Base-by-base conservation (phyloP, 2,797 vertebrate genomes). In the Rhabdomys pumilio region DNA sequence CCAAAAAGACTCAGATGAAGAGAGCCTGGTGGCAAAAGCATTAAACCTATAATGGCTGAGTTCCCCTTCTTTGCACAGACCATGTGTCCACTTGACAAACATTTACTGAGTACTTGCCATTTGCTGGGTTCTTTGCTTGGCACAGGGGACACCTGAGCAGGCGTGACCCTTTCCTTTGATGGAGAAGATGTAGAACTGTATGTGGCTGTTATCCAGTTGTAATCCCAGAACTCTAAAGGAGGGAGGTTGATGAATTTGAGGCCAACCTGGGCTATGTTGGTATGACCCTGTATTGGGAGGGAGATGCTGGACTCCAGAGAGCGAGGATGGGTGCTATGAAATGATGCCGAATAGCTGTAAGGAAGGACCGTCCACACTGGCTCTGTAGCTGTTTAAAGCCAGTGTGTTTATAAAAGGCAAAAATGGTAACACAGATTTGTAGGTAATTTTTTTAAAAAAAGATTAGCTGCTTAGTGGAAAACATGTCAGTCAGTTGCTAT, bases 81-180 rank as follows among this genome's bases (percentile, higher is more conserved):
- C 44, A 72, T 80, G 44, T 91, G 83, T 94, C 91, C 73, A 47
- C 90, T 94, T 76, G 81, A 91, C 72, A 91, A 20, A 63, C 79
- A 87, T 76, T 95, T 73, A 57, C 76, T 61, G 82, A 90, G 67
- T n/a, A 87, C 17, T 24, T 77, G n/a, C 76, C 72, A 17, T 89
- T 80, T 82, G 34, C 59, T 93, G 79, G 47, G 89, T 22, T 31
- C 19, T 47, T 85, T 63, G 80, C 41, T 15, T 88, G 82, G 73
- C 67, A 76, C 12, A 11, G 20, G 24, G 57, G 7, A 75, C 38
- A 53, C 13, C 34, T 77, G 67, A 72, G 44, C 76, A n/a, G n/a
- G 14, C 38, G 8, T 17, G 53, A 77, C 85, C 84, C 38, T 59
- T 86, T 50, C 53, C 85, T 55, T 89, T 4, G 2, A 6, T 90